Evolutionary conservation across 2,888 invertebrate genomes (phyloP), one percentile per base, ranked within the genome.

Genomic region (Cordilura impudica): DNA sequence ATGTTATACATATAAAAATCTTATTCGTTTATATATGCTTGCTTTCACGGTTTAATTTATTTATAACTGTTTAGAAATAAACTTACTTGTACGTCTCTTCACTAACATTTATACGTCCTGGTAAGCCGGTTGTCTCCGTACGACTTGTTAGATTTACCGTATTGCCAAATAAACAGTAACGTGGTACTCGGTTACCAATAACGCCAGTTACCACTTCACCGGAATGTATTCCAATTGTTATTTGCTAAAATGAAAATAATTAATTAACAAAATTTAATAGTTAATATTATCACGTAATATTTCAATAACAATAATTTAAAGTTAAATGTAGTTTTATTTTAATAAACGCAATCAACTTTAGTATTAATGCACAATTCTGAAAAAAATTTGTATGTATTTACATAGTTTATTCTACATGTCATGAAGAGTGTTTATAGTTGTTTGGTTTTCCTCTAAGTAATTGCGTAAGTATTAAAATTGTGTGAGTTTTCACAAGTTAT

Each of bases 131-230:
- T 18, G 97, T 97, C 90, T 98, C 97, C 1, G 97, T 97, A 78
- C 97, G 93, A 89, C 97, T 97, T 66, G 97, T 97, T 78, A 97
- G 89, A 91, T 98, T 98, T 12, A 98, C 97, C 0, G 97, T 97
- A 90, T 98, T 97, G 5, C 97, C 97, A 86, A 97, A 98, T 29
- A 98, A 93, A 84, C 96, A 96, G 89, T 97, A 97, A 26, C 97
- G 93, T 0, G 97, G 97, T 95, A 97, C 97, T 80, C 97, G 93
- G 90, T 97, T 96, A 2, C 97, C 97, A 81, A 97, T 97, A 6
- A 97, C 97, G 12, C 97, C 97, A 0, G 97, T 97, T 63, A 98
- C 97, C 18, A 97, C 97, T 89, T 97, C 97, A 0, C 97, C 97
- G 2, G 96, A 96, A 87, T 98, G 97, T 82, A 98, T 96, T 2